Evolutionary conservation across 2,888 invertebrate genomes (phyloP).

Genomic region (Strigamia transsilvanica): DNA sequence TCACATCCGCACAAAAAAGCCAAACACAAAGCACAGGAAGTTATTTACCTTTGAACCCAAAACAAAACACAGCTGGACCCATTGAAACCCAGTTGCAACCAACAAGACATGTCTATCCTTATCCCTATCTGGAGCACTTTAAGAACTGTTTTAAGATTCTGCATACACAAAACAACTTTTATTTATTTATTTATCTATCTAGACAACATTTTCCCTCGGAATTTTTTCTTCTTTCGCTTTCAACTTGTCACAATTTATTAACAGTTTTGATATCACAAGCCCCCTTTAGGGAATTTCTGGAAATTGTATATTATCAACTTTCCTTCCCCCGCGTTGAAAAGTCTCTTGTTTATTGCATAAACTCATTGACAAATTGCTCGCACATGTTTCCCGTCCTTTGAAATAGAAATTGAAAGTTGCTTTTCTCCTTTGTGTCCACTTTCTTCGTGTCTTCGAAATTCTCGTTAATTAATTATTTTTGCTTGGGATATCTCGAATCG

Average conservation of each 20-base stretch:
- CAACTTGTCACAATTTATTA: background rate
- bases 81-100: background rate
- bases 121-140: no score
- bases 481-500: background rate
- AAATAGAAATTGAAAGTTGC: background rate
- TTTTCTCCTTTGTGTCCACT: background rate
- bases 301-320: slow-evolving; percentile 14
- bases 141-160: background rate
- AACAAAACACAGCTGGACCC: background rate
- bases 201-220: background rate
- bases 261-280: background rate
- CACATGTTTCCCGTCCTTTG: background rate
- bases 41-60: background rate
- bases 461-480: background rate
- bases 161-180: background rate
- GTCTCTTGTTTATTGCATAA: slow-evolving; percentile 18
- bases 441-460: background rate
- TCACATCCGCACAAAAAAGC: background rate
- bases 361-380: slow-evolving; percentile 26
- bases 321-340: background rate
- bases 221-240: background rate
- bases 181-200: background rate
- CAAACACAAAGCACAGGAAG: background rate
- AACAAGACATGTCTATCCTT: background rate
- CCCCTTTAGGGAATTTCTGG: slow-evolving; percentile 1